A percentile compares a stretch with the other conserved stretches of the same genome.
Evolutionary conservation across 2,113 vertebrate species (phyloP).

Genomic region (Silurus meridionalis): DNA sequence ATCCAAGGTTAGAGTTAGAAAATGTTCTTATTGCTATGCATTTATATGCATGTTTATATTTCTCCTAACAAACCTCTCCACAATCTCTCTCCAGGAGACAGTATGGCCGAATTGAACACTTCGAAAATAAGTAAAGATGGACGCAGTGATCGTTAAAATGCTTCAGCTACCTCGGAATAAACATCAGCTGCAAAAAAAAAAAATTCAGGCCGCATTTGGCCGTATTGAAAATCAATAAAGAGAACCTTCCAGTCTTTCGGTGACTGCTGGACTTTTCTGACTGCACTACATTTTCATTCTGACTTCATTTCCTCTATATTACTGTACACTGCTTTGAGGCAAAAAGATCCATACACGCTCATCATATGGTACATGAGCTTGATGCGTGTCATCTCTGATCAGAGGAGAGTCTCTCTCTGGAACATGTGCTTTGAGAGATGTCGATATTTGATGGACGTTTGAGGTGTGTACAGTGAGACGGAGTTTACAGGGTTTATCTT

Average conservation of each 20-base stretch:
- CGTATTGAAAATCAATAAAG: background rate
- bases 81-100: background rate
- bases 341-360: background rate
- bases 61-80: background rate
- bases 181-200: background rate
- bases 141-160: background rate
- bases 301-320: background rate
- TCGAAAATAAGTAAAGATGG: background rate
- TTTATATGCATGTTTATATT: background rate
- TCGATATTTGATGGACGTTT: conserved; percentile 41
- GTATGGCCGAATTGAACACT: background rate
- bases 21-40: background rate
- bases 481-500: conserved; percentile 29
- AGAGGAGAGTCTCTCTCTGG: background rate
- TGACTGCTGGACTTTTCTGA: background rate
- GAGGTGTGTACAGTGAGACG: conserved; percentile 14
- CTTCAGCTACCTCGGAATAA: background rate
- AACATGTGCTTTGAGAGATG: conserved; percentile 24
- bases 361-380: background rate
- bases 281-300: background rate
- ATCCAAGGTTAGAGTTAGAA: background rate
- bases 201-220: background rate
- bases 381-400: conserved; percentile 7
- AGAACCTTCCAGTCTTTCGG: background rate
- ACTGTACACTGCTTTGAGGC: background rate